Base-by-base conservation (phyloP, 1,140 invertebrate genomes). In the Venustaconcha ellipsiformis region DNA sequence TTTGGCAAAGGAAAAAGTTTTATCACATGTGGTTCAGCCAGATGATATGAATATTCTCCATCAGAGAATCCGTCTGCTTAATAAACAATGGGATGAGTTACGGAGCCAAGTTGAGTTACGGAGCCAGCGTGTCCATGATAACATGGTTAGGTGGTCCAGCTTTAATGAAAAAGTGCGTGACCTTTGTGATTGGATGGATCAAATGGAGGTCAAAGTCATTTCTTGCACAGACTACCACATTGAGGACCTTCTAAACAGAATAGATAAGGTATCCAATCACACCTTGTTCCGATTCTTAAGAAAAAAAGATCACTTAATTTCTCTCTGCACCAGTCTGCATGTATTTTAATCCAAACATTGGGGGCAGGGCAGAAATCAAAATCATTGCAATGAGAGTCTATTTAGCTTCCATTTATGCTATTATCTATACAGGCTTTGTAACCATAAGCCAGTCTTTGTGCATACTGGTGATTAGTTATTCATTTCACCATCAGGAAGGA, bases 11-110 rank as follows among this genome's bases (percentile, higher is more conserved):
- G 94, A 95, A 80, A 94, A 95, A 88, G 93, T 96, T 88, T 90
- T 98, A 13, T 94, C 95, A 80, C 94, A 96, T 82, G 94, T 94
- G 72, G 91, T 97, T 6, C 95, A 95, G 86, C 94, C 95, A 0
- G 93, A 94, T n/a, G 96, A 98, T 82, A 94, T 96, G 88, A 95
- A 95, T 84, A 91, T 93, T 14, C 88, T 97, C 0, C 93, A 93
- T 3, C 92, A 94, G 64, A 90, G 95, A 6, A 93, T 94, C 17
- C 93, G 94, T 79, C 92, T 94, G 73, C 91, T 96, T 1, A 93
- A 95, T 76, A 93, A 90, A 78, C 91, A 90, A 87, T 92, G 86
- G 86, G 83, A 86, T 26, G 86, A 87, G 70, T 74, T 89, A 14
- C 71, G 72, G 30, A 80, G 81, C 37, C 87, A 88, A 67, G 78